These are phyloP conservation scores for Stegana nigrithorax DNA, from an alignment of 2,888 invertebrate genomes.

Conservation along the genomic window DNA sequence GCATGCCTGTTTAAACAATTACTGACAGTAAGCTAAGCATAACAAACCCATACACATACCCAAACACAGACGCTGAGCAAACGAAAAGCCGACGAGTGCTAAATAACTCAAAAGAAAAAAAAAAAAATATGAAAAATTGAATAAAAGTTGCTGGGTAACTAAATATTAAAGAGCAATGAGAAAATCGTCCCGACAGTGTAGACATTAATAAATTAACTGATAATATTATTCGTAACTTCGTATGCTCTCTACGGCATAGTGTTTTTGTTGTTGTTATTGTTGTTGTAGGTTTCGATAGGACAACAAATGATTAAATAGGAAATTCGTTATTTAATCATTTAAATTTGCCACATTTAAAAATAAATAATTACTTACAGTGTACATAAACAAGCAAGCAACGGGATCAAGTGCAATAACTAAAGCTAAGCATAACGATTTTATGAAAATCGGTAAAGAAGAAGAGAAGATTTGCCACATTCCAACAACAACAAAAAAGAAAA, in stretches of 20 bases:
- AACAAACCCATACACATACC: no score
- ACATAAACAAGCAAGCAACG: constrained; percentile 12
- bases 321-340: no score
- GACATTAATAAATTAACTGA: background rate
- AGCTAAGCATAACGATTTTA: background rate
- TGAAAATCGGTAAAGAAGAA: background rate
- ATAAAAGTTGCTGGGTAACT: background rate
- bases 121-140: background rate
- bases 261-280: background rate
- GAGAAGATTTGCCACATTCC: constrained; percentile 18
- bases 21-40: constrained; percentile 1
- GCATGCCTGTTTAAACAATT: constrained; percentile 15
- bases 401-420: constrained; percentile 16
- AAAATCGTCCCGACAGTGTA: background rate
- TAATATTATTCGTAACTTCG: background rate
- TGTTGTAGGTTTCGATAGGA: no score
- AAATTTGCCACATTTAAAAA: background rate
- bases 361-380: constrained; percentile 11
- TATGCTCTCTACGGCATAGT: background rate
- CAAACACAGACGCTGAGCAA: no score
- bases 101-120: background rate
- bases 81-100: background rate
- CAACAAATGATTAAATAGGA: no score
- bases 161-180: background rate
- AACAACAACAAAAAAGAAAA: constrained; percentile 15